A percentile compares a stretch with the other conserved stretches of the same genome.
phyloP scores from a whole-genome alignment of 2,888 invertebrate species.

The Ctenicera cuprea region DNA sequence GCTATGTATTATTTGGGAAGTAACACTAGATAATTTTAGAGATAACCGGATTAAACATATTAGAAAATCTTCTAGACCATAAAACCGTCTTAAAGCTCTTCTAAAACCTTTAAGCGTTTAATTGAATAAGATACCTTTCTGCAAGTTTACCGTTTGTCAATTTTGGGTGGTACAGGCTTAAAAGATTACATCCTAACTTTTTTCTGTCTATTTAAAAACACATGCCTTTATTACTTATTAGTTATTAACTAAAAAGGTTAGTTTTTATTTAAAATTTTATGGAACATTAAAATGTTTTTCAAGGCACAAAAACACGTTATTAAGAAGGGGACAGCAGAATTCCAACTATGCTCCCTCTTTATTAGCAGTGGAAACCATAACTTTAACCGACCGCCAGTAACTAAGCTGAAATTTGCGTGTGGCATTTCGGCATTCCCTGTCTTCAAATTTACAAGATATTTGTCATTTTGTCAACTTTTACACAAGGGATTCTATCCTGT shows the following conservation, averaged over 20 bases:
- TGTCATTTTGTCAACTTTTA: slow-evolving; percentile 47
- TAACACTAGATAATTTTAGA: slow-evolving; percentile 8
- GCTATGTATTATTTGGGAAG: slow-evolving; percentile 2
- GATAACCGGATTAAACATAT: slow-evolving; percentile 25
- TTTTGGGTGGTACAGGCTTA: slow-evolving; percentile 14
- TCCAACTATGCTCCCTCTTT: slow-evolving; percentile 16
- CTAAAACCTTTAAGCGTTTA: slow-evolving; percentile 14
- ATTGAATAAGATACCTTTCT: slow-evolving; percentile 16
- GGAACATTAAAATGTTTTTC: not conserved
- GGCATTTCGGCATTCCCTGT: slow-evolving; percentile 42
- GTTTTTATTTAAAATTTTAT: slow-evolving; percentile 5
- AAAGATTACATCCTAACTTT: slow-evolving; percentile 4
- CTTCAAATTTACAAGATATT: slow-evolving; percentile 45
- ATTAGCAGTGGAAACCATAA: slow-evolving; percentile 22
- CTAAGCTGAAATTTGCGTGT: slow-evolving; percentile 40
- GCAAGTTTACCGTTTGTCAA: slow-evolving; percentile 1
- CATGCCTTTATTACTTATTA: not conserved
- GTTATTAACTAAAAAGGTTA: not conserved
- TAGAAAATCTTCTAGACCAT: slow-evolving; percentile 25
- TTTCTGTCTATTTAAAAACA: not conserved
- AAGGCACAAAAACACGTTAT: slow-evolving; percentile 4
- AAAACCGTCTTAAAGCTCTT: slow-evolving; percentile 11
- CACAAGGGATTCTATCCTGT: slow-evolving; percentile 35
- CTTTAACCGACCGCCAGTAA: slow-evolving; percentile 26
- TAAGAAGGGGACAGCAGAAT: slow-evolving; percentile 17